Conservation (phyloP, 2,888 invertebrate species). For the Rhopalosiphum nymphaeae region DNA sequence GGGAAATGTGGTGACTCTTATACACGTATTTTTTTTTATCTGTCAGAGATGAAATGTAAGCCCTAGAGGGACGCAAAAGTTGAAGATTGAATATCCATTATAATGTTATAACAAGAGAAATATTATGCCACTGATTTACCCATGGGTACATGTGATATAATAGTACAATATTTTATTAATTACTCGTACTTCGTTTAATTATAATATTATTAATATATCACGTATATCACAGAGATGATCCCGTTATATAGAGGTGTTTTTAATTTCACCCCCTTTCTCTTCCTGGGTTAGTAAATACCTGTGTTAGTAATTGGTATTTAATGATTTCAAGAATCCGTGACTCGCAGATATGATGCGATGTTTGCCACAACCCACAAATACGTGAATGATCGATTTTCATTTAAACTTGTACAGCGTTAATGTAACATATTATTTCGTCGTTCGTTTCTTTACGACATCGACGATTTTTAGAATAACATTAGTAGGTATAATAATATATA, state of each 20-base stretch:
- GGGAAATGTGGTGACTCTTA: not conserved
- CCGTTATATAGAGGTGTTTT: not conserved
- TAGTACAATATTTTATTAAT: not conserved
- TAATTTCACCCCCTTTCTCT: not conserved
- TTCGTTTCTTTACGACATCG: not conserved
- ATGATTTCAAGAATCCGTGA: not conserved
- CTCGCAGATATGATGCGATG: not conserved
- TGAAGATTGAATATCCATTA: not conserved
- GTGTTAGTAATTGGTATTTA: too few relatives aligned
- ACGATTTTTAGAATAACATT: not conserved
- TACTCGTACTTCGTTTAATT: not conserved
- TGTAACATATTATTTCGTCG: not conserved
- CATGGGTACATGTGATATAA: not conserved
- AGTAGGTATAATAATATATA: not conserved
- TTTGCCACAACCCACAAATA: not conserved
- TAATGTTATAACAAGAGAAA: not conserved
- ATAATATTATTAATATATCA: not conserved
- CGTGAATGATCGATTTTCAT: slow-evolving; percentile 52
- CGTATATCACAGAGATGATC: too few relatives aligned
- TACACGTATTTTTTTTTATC: not conserved
- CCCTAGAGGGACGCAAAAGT: not conserved
- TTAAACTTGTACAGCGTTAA: not conserved
- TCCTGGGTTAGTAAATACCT: too few relatives aligned
- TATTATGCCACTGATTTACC: not conserved
- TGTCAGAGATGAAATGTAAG: not conserved